Evolutionary conservation across 2,888 invertebrate genomes (phyloP), one percentile per base, ranked within the genome.

Genomic region (Spicauda simplicius): DNA sequence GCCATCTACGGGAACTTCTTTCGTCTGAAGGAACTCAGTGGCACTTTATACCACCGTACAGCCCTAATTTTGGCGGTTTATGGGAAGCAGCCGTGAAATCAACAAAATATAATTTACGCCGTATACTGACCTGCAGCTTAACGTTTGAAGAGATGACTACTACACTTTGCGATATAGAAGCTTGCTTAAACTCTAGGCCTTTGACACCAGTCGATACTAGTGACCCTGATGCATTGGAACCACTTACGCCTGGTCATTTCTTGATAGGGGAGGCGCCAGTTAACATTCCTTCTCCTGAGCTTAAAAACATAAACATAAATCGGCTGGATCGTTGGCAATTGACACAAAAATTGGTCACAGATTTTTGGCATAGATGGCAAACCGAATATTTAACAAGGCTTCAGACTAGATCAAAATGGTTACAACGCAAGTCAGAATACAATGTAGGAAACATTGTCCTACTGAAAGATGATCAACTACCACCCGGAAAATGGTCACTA

Each of bases 281-380:
- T 1, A 57, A 18, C 14, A 6, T 57, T 41, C 41, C 57, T 57
- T 1, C 7, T 57, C 57, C 57, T 57, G 57, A 57, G 19, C 16
- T 57, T 14, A 57, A 5, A 3, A 19, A 7, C 41, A 4, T 6
- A 11, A 57, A 45, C 25, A 45, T 64, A 5, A 64, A 33, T 57
- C 33, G 33, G 11, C n/a, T 57, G n/a, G 50, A 56, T 30, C 57
- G 64, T 30, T 64, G 64, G 58, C 50, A 64, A 58, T 12, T 50
- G 16, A 56, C 52, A 37, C 52, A 64, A 64, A 64, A 57, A 58
- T 10, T 64, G 8, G 12, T 58, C 14, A 58, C 19, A 11, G 25
- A 58, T 52, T 64, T 58, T 50, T 64, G 64, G 64, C 25, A 57
- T 16, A 14, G 52, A 6, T 64, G 64, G 64, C 59, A 59, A 5